These are phyloP conservation scores for Malacosoma neustria DNA, from an alignment of 2,888 invertebrate genomes.

Conservation along the genomic window DNA sequence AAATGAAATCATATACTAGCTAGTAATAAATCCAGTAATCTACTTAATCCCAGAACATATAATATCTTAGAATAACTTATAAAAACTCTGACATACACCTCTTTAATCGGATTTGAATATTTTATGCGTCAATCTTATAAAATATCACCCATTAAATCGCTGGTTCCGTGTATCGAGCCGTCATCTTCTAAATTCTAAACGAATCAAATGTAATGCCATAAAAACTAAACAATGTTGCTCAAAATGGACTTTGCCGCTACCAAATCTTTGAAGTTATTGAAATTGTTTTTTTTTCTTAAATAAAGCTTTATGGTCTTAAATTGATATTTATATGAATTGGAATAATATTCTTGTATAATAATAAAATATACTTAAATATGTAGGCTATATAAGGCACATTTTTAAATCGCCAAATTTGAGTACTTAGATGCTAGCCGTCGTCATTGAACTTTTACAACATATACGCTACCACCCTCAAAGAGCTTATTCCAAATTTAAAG, in stretches of 20 bases:
- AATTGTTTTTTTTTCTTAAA: constrained; percentile 3
- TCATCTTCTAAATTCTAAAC: constrained; percentile 31
- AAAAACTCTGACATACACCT: background rate
- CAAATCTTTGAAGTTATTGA: constrained; percentile 11
- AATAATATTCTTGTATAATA: too few relatives aligned
- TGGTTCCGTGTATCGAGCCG: constrained; percentile 25
- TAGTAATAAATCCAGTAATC: too few relatives aligned
- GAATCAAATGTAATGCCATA: constrained; percentile 31
- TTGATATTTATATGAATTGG: too few relatives aligned
- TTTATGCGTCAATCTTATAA: constrained; percentile 31
- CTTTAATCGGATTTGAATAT: constrained; percentile 24
- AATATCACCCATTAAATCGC: constrained; percentile 32
- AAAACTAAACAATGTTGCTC: constrained; percentile 28
- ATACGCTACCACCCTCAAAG: too few relatives aligned
- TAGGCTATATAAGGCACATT: too few relatives aligned
- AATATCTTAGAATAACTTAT: background rate
- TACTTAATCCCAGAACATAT: too few relatives aligned
- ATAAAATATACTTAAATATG: too few relatives aligned
- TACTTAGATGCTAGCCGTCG: too few relatives aligned
- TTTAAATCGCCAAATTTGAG: too few relatives aligned
- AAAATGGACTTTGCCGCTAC: constrained; percentile 13
- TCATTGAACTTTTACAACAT: too few relatives aligned
- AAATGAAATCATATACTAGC: too few relatives aligned
- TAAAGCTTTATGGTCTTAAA: background rate
- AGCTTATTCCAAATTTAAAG: too few relatives aligned